Evolutionary conservation across 2,113 vertebrate genomes (phyloP), one percentile per base, ranked within the genome.

Genomic region (Rhegmatorhina hoffmannsi): DNA sequence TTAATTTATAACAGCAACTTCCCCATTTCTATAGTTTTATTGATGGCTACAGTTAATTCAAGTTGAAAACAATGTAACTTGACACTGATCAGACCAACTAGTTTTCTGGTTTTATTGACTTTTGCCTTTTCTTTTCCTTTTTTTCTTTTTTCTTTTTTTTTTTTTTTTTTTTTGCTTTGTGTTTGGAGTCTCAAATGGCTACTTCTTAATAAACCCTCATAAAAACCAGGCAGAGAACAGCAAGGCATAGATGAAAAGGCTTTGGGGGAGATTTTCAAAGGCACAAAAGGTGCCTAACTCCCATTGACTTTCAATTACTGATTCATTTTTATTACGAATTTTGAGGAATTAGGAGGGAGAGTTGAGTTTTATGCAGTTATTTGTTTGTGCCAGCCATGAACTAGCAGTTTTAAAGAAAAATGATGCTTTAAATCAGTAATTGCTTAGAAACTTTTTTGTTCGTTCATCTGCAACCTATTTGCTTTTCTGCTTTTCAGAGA

Each of bases 1-100:
- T 98, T 98, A 97, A 98, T 98, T 98, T 98, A 97, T 97, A 97
- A 96, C 93, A 95, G 95, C 78, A 78, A 93, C 94, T 95, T 97
- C 68, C 94, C 92, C 87, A 95, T 97, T 96, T 96, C 96, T 97
- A 91, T 95, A 95, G 88, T 94, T 97, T 96, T 96, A 97, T 97
- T 97, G 97, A 97, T 96, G 92, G 86, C 83, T 94, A 85, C 94
- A 91, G 92, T 97, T 97, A 98, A 97, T 97, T 97, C 97, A 95
- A 96, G 94, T 91, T 97, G 97, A 97, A 97, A 87, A 93, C 92
- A 95, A 93, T 74, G 92, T 95, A 96, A 98, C 89, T 89, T 87
- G 93, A 96, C 78, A 92, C 89, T 96, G 92, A 97, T 96, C 88
- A 59, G 74, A 94, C 88, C 93, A 95, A 89, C 88, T 90, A 78